Evolutionary conservation across 1,140 invertebrate species (phyloP).

Genomic region (Drosophila baimaii): DNA sequence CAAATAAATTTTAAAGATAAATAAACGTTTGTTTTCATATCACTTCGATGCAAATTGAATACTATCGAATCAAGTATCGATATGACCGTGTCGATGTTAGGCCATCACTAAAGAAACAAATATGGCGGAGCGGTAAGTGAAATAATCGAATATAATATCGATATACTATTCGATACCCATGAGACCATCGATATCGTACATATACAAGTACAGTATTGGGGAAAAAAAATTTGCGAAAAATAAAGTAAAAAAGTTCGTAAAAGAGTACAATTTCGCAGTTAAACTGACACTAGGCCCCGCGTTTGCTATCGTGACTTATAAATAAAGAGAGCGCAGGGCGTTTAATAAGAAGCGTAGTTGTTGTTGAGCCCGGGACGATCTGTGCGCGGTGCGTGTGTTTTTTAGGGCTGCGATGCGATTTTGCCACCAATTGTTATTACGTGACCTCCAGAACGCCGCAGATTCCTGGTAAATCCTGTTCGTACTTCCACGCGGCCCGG

Average conservation of each 20-base stretch:
- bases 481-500: neutral
- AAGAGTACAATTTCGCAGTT: conserved; percentile 41
- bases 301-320: conserved; percentile 9
- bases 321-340: neutral
- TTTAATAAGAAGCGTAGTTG: neutral
- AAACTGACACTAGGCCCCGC: neutral
- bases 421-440: conserved; percentile 60
- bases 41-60: no score
- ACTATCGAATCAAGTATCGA: no score
- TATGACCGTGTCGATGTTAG: neutral
- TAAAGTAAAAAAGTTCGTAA: conserved; percentile 31
- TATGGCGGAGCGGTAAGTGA: conserved; percentile 60
- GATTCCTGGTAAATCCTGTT: conserved; percentile 3
- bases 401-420: conserved; percentile 47
- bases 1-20: no score
- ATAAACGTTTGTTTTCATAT: no score
- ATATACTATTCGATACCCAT: neutral
- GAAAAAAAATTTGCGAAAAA: conserved; percentile 37
- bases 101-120: conserved; percentile 68
- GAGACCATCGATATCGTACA: neutral
- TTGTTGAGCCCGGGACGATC: neutral
- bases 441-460: conserved; percentile 55
- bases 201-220: conserved; percentile 16
- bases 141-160: neutral
- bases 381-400: conserved; percentile 6